Base-by-base conservation (phyloP, 2,113 vertebrate species). In the Trematomus loennbergii region DNA sequence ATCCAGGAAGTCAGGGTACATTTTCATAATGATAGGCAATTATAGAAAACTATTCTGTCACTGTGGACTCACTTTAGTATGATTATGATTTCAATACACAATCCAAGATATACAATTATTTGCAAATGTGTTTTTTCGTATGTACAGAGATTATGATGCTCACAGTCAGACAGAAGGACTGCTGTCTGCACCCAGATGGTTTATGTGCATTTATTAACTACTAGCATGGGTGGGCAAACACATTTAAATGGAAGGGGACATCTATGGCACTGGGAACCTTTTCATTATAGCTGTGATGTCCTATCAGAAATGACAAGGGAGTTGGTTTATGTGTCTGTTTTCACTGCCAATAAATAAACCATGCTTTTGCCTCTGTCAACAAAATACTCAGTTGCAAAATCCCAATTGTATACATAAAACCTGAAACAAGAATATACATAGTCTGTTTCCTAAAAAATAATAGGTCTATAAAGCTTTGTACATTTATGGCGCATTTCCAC, bases 191-290 rank as follows among this genome's bases (percentile, higher is more conserved):
- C 12, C 54, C 67, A 79, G 57, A 68, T 85, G 68, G 63, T 63
- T 72, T 61, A 60, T 85, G 46, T 13, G 12, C 29, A 33, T 57
- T 40, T 45, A 72, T 43, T 55, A 9, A 61, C 48, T 63, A 83
- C 15, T 73, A 53, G 15, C 63, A 69, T 58, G 45, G 62, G 12
- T 62, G 11, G 12, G 69, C 64, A 43, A 68, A 40, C 75, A 55
- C 49, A 72, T 76, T 66, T 66, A 48, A 76, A 67, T 43, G 16
- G 9, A 65, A 3, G 4, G 36, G 12, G 20, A 55, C 67, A 76
- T 75, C 18, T 36, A 22, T 40, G 15, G 65, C 17, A 65, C 59
- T 64, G 52, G 54, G 12, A 79, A 72, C 12, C 9, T 48, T 60
- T 64, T 20, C 2, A 45, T 76, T 17, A 76, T 52, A 22, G 60